Conservation (phyloP, 2,888 invertebrate genomes). For the Diaperis boleti region DNA sequence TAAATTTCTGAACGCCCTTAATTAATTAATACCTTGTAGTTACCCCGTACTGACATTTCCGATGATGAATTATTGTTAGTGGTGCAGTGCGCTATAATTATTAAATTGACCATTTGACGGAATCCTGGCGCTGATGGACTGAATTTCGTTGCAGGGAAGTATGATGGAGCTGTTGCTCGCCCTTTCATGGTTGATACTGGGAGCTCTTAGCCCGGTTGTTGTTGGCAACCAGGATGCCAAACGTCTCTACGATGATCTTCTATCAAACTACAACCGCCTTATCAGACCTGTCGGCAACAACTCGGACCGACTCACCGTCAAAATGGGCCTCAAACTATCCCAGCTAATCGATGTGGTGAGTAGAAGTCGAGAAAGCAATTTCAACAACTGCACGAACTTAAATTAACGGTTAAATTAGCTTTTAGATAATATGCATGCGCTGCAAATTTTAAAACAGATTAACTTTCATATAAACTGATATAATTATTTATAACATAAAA, state of each 20-base stretch:
- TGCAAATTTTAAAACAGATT: too few relatives aligned
- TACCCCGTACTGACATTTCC: conserved; percentile 23
- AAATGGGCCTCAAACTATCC: conserved; percentile 91
- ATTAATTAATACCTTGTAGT: conserved; percentile 37
- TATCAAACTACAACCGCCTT: conserved; percentile 95
- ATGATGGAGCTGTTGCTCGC: conserved; percentile 55
- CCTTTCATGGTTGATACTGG: conserved; percentile 81
- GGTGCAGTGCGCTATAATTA: background rate
- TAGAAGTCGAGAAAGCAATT: conserved; percentile 57
- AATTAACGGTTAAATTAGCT: background rate
- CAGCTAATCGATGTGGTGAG: conserved; percentile 94
- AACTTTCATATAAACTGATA: too few relatives aligned
- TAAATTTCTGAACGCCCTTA: conserved; percentile 30
- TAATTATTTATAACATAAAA: too few relatives aligned
- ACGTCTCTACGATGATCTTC: conserved; percentile 80
- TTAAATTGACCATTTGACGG: conserved; percentile 19
- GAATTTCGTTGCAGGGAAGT: conserved; percentile 29
- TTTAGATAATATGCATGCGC: too few relatives aligned
- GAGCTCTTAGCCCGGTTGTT: conserved; percentile 50
- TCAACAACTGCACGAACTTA: too few relatives aligned
- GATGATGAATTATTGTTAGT: conserved; percentile 38
- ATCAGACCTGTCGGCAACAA: conserved; percentile 95
- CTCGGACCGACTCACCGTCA: conserved; percentile 93
- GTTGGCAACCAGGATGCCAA: conserved; percentile 82
- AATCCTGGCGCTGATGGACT: background rate